Conservation (phyloP, 2,797 vertebrate genomes). For the Gymnopithys bicolor region DNA sequence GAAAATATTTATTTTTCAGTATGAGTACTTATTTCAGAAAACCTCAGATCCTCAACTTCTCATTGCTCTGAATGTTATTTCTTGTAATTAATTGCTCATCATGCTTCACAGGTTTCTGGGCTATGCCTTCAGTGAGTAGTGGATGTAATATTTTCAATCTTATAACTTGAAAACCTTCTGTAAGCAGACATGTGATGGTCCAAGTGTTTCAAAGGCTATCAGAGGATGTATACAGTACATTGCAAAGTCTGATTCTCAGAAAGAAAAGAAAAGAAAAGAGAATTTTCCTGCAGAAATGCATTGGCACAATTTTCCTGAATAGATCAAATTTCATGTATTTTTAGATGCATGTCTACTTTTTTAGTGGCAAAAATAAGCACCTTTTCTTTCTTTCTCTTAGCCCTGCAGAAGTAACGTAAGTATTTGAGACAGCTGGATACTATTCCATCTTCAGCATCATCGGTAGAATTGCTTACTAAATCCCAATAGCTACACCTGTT, state of each 20-base stretch:
- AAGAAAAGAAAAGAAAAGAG: background rate
- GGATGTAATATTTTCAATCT: background rate
- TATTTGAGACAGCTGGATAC: constrained; percentile 31
- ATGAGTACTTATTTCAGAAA: background rate
- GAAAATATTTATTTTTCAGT: background rate
- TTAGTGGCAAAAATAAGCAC: background rate
- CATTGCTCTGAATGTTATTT: background rate
- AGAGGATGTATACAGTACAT: background rate
- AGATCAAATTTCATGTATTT: background rate
- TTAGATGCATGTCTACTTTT: background rate
- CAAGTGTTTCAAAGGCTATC: background rate
- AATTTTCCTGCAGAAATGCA: background rate
- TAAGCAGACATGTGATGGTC: background rate
- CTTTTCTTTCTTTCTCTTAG: background rate
- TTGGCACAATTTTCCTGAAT: background rate
- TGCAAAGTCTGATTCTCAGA: background rate
- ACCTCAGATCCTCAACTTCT: background rate
- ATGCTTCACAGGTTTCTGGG: background rate
- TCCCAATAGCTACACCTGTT: constrained; percentile 34
- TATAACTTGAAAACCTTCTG: background rate
- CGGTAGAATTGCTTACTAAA: background rate
- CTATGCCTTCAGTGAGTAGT: background rate
- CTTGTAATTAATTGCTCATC: background rate
- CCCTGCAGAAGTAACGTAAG: background rate
- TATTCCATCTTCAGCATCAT: background rate